Evolutionary conservation across 1,140 invertebrate species (phyloP).

Genomic region (Drosophila arizonae): DNA sequence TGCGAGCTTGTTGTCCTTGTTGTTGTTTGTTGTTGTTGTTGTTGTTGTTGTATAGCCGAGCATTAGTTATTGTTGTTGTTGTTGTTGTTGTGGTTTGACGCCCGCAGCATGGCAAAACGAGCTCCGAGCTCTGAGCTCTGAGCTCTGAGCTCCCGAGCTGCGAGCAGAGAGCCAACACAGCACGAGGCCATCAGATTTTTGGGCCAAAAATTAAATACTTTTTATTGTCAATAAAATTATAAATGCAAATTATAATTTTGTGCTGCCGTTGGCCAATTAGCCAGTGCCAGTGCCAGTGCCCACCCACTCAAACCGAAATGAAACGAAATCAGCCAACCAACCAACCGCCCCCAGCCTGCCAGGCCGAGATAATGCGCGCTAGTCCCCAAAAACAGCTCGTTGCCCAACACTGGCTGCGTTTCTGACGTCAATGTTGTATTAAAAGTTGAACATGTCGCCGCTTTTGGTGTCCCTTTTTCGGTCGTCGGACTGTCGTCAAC

Average conservation of each 20-base stretch:
- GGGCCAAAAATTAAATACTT: conserved; percentile 76
- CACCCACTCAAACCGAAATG: neutral
- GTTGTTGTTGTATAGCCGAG: conserved; percentile 20
- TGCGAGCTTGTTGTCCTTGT: conserved; percentile 19
- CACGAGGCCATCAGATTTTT: conserved; percentile 34
- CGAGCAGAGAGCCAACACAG: conserved; percentile 7
- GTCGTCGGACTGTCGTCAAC: neutral
- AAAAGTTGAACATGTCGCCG: conserved; percentile 76
- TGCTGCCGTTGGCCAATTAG: conserved; percentile 77
- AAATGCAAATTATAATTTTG: conserved; percentile 81
- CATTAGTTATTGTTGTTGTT: conserved; percentile 34
- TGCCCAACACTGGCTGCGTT: conserved; percentile 51
- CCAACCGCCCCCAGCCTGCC: conserved; percentile 21
- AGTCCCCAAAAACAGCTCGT: conserved; percentile 25
- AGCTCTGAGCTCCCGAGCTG: neutral
- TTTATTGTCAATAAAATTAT: conserved; percentile 81
- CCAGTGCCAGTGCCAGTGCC: conserved; percentile 4
- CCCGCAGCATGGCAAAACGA: conserved; percentile 13
- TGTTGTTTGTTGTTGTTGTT: conserved; percentile 22
- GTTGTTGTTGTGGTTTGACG: conserved; percentile 22
- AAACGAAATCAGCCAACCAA: neutral
- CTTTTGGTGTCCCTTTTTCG: conserved; percentile 19
- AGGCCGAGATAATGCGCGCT: conserved; percentile 62
- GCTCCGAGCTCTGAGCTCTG: neutral
- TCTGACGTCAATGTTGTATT: conserved; percentile 74